Conservation (phyloP, 30 jellyfish, hydroid and myxozoan species). For the Phacellophora camtschatica region DNA sequence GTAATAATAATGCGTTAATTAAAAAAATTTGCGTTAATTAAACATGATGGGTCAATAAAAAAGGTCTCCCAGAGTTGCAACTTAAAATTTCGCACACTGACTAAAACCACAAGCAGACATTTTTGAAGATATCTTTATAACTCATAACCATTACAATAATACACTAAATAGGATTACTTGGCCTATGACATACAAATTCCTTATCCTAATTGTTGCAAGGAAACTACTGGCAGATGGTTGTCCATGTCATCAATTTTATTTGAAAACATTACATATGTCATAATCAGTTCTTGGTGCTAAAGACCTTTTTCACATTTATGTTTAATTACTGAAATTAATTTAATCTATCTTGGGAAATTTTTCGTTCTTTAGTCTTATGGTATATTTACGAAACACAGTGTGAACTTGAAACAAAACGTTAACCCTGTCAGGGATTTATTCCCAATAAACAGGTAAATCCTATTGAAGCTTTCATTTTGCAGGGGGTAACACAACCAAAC, state of each 20-base stretch:
- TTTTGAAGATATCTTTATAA: neutral
- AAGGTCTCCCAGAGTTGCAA: too few relatives aligned
- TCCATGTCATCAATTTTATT: neutral
- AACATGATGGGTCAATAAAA: too few relatives aligned
- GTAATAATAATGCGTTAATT: too few relatives aligned
- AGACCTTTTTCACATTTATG: neutral
- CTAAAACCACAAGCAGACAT: neutral
- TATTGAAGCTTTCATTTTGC: too few relatives aligned
- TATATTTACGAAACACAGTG: too few relatives aligned
- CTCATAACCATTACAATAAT: neutral
- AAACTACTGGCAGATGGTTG: conserved; percentile 2
- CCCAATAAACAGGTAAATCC: too few relatives aligned
- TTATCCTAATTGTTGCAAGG: neutral
- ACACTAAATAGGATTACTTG: neutral
- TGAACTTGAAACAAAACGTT: neutral
- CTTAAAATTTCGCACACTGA: neutral
- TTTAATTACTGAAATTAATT: neutral
- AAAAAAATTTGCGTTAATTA: too few relatives aligned
- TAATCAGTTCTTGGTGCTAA: conserved; percentile 25
- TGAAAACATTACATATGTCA: neutral
- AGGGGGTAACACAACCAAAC: too few relatives aligned
- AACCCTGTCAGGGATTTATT: too few relatives aligned
- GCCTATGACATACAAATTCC: neutral
- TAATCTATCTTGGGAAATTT: neutral
- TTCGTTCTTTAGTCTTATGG: neutral